Base-by-base conservation (phyloP, 2,797 vertebrate species). In the Acanthurus leucopareius region DNA sequence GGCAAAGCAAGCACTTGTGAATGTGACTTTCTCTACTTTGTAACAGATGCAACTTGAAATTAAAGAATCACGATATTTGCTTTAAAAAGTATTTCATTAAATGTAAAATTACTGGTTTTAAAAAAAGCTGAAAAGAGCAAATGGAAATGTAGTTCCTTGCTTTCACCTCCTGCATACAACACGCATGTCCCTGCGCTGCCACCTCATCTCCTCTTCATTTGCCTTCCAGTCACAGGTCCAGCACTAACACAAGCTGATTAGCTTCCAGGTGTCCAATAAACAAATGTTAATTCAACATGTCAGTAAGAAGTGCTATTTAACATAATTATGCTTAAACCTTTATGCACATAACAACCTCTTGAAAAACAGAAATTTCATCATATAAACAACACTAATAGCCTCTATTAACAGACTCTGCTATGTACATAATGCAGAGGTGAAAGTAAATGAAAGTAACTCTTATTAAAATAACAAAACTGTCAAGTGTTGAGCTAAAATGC, bases 181-280 rank as follows among this genome's bases (percentile, higher is more conserved):
- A 35, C 47, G 22, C 17, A 10, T 52, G 51, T 22, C 51, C 20
- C n/a, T 11, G 51, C 22, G 51, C n/a, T 52, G 51, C 51, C 51
- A 52, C 48, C 48, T 51, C 48, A 51, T 51, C 48, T n/a, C 19
- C 48, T 51, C 49, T 58, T 54, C 11, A 35, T 56, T 59, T 47
- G 52, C 49, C 28, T 75, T 52, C 17, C 25, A 49, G 62, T 66
- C 64, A 66, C 56, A 63, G 51, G 60, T 32, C 32, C 47, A 35
- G 53, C 67, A 61, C 71, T 61, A 83, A 71, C 47, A 61, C 28
- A 35, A 75, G 52, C 47, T 73, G 77, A 87, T 87, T 73, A 59
- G 63, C 51, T 75, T 75, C 68, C 35, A 47, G 40, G 9, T 0
- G n/a, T 2, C n/a, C 51, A 74, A 40, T 65, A 14, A 68, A 66